Base-by-base conservation (phyloP, 2,113 vertebrate genomes). In the Myotis davidii region DNA sequence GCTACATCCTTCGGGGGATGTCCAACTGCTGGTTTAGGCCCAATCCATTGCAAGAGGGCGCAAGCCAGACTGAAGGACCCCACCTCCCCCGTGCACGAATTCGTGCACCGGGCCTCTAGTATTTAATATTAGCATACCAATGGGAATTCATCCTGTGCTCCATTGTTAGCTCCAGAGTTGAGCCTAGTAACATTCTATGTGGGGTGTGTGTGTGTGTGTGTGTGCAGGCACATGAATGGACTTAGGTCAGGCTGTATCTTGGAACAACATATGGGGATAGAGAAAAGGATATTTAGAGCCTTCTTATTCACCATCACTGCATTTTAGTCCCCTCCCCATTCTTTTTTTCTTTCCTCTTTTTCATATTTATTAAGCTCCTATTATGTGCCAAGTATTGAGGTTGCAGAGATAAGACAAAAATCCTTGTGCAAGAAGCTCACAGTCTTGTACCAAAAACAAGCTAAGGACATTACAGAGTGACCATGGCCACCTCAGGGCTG, bases 191-290 rank as follows among this genome's bases (percentile, higher is more conserved):
- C 23, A 74, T 32, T 74, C 56, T 25, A 61, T 27, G 59, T 11
- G 25, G 45, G 2, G 4, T 39, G 13, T 39, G n/a, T n/a, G n/a
- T 39, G 3, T 39, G 37, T 39, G 4, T 69, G 20, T 56, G 39
- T 16, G 16, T 0, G 5, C 59, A n/a, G 4, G 39, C 1, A 18
- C 3, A 0, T 18, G 5, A 45, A 59, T 48, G 12, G n/a, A 77
- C 11, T 84, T 69, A 87, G 8, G n/a, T n/a, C 34, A 90, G 74
- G 50, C 29, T 84, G 9, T 59, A 34, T 59, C 23, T 88, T 92
- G 67, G 32, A 48, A 93, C 11, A 87, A 29, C n/a, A 1, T 81
- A 52, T 3, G 3, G 72, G 17, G 27, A 79, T 20, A 59, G 54
- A 59, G 9, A 70, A 88, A 78, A 87, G 45, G 6, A 67, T 56